Conservation (phyloP, 2,888 invertebrate species). For the Drosophila neutralis region DNA sequence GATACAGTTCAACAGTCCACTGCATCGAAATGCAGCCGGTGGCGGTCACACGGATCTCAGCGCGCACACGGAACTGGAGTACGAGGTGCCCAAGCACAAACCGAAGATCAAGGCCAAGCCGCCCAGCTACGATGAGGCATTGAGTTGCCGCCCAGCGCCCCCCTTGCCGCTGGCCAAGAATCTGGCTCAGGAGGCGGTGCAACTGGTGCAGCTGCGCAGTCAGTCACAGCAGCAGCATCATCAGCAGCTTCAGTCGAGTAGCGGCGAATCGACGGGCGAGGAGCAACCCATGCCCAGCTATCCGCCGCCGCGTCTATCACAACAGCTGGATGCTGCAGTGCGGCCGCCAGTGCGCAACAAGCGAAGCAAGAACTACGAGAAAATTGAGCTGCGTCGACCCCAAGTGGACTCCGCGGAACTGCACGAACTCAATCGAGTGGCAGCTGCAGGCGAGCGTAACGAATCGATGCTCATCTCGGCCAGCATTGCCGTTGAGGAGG, state of each 20-base stretch:
- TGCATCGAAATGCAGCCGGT: constrained; percentile 75
- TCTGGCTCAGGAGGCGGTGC: constrained; percentile 63
- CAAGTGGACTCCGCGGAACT: constrained; percentile 81
- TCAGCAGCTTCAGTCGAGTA: constrained; percentile 25
- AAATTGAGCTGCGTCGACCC: constrained; percentile 77
- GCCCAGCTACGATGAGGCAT: constrained; percentile 83
- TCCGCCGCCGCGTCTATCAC: constrained; percentile 82
- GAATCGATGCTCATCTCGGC: constrained; percentile 77
- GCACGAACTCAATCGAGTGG: constrained; percentile 72
- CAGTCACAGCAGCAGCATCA: background rate
- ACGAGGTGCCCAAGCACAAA: constrained; percentile 78
- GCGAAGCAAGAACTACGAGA: constrained; percentile 81
- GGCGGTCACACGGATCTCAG: constrained; percentile 75
- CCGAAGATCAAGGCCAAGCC: constrained; percentile 58
- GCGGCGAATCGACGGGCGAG: constrained; percentile 58
- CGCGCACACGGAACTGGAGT: constrained; percentile 46
- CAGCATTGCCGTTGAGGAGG: constrained; percentile 71
- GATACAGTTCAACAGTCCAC: constrained; percentile 83
- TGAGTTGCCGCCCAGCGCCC: constrained; percentile 57
- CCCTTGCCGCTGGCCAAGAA: constrained; percentile 54
- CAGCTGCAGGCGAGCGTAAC: constrained; percentile 68
- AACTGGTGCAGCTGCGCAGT: constrained; percentile 57
- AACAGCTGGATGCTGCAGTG: constrained; percentile 60
- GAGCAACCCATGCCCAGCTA: constrained; percentile 82
- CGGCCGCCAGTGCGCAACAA: constrained; percentile 79